Conservation (phyloP, 1,140 invertebrate genomes). For the Dolichoris vasculosae region DNA sequence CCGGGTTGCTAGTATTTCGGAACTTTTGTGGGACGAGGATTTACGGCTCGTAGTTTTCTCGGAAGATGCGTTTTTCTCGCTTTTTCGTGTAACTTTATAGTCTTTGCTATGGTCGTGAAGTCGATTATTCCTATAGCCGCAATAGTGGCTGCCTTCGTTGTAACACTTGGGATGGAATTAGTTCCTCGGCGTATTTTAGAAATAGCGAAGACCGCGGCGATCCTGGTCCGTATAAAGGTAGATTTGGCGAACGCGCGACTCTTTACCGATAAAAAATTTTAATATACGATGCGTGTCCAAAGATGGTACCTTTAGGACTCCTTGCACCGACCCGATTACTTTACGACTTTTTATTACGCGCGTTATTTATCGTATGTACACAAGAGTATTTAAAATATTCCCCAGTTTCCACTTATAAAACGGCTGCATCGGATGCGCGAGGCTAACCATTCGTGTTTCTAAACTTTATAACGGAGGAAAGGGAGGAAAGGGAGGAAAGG, state of each 20-base stretch:
- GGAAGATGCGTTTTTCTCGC: not conserved
- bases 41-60: not conserved
- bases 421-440: not conserved
- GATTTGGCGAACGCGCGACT: too few relatives aligned
- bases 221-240: too few relatives aligned
- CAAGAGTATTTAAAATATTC: too few relatives aligned
- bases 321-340: not conserved
- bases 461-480: too few relatives aligned
- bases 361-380: too few relatives aligned
- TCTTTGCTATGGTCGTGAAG: not conserved
- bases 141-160: not conserved
- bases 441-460: too few relatives aligned
- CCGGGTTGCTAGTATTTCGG: not conserved
- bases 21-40: not conserved
- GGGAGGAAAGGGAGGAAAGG: too few relatives aligned
- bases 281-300: not conserved
- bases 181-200: too few relatives aligned
- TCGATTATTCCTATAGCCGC: not conserved
- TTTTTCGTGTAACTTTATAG: not conserved
- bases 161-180: not conserved
- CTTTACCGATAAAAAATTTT: too few relatives aligned
- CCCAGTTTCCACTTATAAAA: not conserved
- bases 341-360: not conserved
- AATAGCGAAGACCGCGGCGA: not conserved
- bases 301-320: not conserved